Evolutionary conservation across 1,140 invertebrate genomes (phyloP), one percentile per base, ranked within the genome.

Genomic region (Euschistus heros): DNA sequence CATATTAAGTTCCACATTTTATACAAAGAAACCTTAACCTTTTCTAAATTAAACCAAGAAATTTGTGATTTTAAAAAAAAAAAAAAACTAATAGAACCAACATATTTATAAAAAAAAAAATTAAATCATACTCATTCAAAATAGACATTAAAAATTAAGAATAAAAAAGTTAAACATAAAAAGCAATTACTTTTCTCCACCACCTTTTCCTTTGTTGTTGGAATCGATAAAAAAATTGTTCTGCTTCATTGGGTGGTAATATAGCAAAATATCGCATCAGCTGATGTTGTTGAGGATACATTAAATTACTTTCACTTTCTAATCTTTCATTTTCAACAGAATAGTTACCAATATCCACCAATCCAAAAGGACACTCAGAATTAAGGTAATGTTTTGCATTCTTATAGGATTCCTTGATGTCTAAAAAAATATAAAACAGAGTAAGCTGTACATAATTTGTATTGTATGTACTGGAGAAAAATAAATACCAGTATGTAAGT

Each of bases 121-220:
- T 50, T n/a, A 50, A n/a, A 50, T 24, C 6, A 24, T 4, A 13
- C 4, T 37, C 10, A 13, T 6, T 10, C 7, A 37, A 37, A 37
- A 6, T 37, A 37, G 1, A 37, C 27, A 4, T 37, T 37, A 6
- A 37, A 37, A 37, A 37, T 10, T 10, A 37, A 37, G 13, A 37
- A 6, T 37, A 13, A 6, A 37, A 37, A 5, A 42, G 42, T 17
- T 44, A 1, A n/a, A 50, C 46, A 50, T 50, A 76, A 72, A 42
- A 72, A 68, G 64, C 70, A 71, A 69, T 81, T 78, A 79, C 80
- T 74, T 83, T 86, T 72, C 85, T 83, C 88, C 88, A 91, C 88
- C 88, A 91, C 66, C 86, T 82, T 73, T 86, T 87, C 65, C 86
- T 80, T 71, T 87, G 82, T 68, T 84, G 79, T 71, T 89, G 87